Percentiles rank a stretch among this genome's conserved stretches.
Conservation (phyloP, 1,140 invertebrate species). For the Coenobita brevimanus region DNA sequence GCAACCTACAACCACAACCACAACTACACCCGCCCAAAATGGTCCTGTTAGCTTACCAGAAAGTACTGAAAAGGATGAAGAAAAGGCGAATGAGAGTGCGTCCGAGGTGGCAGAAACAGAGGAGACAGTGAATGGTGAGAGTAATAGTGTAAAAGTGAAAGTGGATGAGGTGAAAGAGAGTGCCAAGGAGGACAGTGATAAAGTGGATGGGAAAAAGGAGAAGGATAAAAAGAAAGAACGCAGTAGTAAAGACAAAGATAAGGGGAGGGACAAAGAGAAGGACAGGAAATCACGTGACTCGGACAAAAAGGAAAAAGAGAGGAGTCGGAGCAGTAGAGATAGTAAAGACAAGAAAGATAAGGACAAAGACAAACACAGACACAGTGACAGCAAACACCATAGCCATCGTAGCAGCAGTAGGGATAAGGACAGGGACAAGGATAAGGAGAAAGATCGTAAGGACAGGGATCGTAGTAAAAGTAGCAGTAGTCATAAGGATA, state of each 20-base stretch:
- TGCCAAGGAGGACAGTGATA: background rate
- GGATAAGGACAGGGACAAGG: constrained; percentile 45
- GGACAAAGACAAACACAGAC: constrained; percentile 42
- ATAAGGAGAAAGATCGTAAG: constrained; percentile 13
- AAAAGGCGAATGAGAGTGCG: background rate
- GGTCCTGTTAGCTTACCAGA: background rate
- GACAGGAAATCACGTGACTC: constrained; percentile 28
- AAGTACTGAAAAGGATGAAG: background rate
- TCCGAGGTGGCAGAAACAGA: constrained; percentile 2
- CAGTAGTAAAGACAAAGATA: constrained; percentile 21
- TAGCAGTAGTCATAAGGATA: constrained; percentile 39
- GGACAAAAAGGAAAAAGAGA: constrained; percentile 70
- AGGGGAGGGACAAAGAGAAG: constrained; percentile 33
- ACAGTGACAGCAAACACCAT: constrained; percentile 17
- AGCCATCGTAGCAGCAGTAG: constrained; percentile 22
- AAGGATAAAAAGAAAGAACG: constrained; percentile 18
- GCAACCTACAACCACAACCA: background rate
- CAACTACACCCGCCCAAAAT: background rate
- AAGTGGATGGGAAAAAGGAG: constrained; percentile 30
- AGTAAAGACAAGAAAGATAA: constrained; percentile 52
- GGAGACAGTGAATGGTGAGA: constrained; percentile 2
- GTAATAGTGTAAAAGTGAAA: constrained; percentile 5
- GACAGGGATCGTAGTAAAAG: constrained; percentile 20
- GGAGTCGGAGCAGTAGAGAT: constrained; percentile 70
- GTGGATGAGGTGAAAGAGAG: background rate